phyloP scores from a whole-genome alignment of 2,888 invertebrate species.

The Matsumyia berberina region DNA sequence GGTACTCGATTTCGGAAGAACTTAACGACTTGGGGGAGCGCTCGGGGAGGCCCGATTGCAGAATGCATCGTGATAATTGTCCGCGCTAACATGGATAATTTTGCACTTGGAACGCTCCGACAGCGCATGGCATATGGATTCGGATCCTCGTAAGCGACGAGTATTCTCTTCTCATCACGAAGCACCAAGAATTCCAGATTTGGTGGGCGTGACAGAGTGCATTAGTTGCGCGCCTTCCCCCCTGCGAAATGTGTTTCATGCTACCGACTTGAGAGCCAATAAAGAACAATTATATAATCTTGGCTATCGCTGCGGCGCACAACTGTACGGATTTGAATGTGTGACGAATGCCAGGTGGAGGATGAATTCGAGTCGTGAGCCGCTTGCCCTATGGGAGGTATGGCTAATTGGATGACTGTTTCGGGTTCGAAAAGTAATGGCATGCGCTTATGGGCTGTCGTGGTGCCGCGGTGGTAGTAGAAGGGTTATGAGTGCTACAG shows the following conservation, averaged over 20 bases:
- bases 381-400: slow-evolving; percentile 43
- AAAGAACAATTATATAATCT: slow-evolving; percentile 54
- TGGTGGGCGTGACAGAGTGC: too few relatives aligned
- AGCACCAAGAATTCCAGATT: not conserved
- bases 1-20: slow-evolving; percentile 43
- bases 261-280: slow-evolving; percentile 58
- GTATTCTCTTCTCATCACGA: too few relatives aligned
- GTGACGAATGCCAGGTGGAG: slow-evolving; percentile 39
- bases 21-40: slow-evolving; percentile 1
- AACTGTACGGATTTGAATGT: slow-evolving; percentile 16
- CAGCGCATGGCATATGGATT: not conserved
- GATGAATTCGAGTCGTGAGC: slow-evolving; percentile 49
- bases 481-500: too few relatives aligned
- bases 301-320: slow-evolving; percentile 10
- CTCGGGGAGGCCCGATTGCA: slow-evolving; percentile 45
- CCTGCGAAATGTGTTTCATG: slow-evolving; percentile 7
- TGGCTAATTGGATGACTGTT: slow-evolving; percentile 60
- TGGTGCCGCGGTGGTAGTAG: too few relatives aligned
- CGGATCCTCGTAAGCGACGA: not conserved
- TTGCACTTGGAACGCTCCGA: slow-evolving; percentile 32
- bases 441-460: too few relatives aligned
- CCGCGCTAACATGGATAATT: slow-evolving; percentile 36
- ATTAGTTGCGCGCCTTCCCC: slow-evolving; percentile 2
- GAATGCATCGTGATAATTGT: slow-evolving; percentile 73
- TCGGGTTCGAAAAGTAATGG: slow-evolving; percentile 28